Conservation (phyloP, 1,140 invertebrate species). For the Polypedilum pembai region DNA sequence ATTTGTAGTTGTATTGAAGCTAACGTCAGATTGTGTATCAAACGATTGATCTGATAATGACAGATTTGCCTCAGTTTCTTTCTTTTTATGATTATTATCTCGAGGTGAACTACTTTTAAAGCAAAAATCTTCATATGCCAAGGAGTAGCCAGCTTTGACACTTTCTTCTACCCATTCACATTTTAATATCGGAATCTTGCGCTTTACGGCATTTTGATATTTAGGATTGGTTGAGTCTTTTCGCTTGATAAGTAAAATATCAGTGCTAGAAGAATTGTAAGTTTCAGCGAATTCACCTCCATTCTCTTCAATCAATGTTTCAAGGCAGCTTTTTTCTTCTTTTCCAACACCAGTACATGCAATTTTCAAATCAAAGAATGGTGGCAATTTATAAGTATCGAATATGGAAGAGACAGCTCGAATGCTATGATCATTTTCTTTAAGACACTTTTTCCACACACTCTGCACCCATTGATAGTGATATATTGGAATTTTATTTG, state of each 20-base stretch:
- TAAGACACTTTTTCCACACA: neutral
- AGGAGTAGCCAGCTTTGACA: neutral
- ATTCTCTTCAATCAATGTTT: neutral
- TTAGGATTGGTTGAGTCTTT: neutral
- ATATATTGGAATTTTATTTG: constrained; percentile 12
- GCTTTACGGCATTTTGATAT: neutral
- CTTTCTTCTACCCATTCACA: neutral
- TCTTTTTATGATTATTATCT: neutral
- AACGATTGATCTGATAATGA: neutral
- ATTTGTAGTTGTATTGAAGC: neutral
- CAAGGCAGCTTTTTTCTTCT: neutral
- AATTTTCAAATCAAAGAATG: neutral
- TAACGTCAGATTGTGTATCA: neutral
- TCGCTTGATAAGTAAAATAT: neutral
- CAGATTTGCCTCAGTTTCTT: neutral
- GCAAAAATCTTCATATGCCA: neutral
- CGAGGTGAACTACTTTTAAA: neutral
- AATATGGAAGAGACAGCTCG: neutral
- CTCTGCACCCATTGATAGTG: neutral
- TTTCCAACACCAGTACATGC: neutral
- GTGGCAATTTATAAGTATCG: neutral
- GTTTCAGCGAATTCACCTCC: neutral
- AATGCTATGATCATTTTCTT: neutral
- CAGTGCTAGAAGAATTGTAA: neutral
- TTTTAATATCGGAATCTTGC: neutral